Percentiles rank a stretch among this genome's conserved stretches.
Evolutionary conservation across 2,797 vertebrate species (phyloP).

Genomic region (Periophthalmus magnuspinnatus): DNA sequence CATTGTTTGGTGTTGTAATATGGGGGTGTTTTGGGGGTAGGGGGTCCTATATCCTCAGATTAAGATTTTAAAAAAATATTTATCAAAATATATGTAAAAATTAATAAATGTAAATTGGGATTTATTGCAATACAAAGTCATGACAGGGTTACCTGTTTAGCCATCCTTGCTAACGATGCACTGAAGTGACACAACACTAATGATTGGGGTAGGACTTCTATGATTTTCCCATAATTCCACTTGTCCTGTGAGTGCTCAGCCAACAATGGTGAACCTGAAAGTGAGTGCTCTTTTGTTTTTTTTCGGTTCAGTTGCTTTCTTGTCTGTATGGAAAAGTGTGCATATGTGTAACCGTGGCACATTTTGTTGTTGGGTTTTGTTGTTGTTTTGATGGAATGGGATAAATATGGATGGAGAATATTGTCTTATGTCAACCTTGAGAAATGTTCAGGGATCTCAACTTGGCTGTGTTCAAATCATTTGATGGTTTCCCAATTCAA

Average conservation of each 20-base stretch:
- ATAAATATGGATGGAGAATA: conserved; percentile 53
- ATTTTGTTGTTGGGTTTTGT: conserved; percentile 50
- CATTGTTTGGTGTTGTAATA: conserved; percentile 77
- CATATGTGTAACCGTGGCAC: conserved; percentile 64
- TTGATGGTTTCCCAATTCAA: conserved; percentile 33
- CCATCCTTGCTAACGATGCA: conserved; percentile 54
- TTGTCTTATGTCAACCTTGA: conserved; percentile 53
- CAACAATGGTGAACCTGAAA: conserved; percentile 60
- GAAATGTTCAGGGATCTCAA: conserved; percentile 67
- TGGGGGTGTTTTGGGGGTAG: conserved; percentile 73
- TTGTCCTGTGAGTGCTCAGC: conserved; percentile 64
- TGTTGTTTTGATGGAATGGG: conserved; percentile 39
- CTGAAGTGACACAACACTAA: conserved; percentile 56
- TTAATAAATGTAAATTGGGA: conserved; percentile 47
- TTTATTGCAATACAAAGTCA: conserved; percentile 53
- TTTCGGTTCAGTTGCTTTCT: conserved; percentile 57
- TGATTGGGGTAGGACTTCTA: conserved; percentile 76
- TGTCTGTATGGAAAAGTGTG: conserved; percentile 60
- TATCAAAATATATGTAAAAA: conserved; percentile 57
- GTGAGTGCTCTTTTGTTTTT: conserved; percentile 57
- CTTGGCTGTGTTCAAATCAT: conserved; percentile 50
- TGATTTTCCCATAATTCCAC: conserved; percentile 59
- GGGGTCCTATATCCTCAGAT: conserved; percentile 76
- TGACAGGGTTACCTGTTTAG: conserved; percentile 54
- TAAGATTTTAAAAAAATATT: conserved; percentile 57